Percentiles rank a stretch among this genome's conserved stretches.
phyloP scores from a whole-genome alignment of 2,113 vertebrate species.

The Pongo pygmaeus region DNA sequence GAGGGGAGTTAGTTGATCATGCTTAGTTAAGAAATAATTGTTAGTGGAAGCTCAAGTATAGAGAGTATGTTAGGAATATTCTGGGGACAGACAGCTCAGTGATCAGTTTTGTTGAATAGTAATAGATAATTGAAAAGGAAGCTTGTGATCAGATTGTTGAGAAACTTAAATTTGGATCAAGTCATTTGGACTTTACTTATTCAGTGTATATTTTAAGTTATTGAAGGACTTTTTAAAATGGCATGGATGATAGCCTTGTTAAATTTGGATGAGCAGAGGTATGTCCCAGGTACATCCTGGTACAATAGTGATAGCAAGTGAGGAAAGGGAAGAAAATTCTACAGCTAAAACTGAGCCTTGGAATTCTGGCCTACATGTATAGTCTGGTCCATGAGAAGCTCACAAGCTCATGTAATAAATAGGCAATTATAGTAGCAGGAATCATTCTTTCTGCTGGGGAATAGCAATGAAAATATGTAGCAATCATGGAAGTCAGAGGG shows the following conservation, averaged over 20 bases:
- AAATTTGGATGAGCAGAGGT: neutral
- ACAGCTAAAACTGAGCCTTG: neutral
- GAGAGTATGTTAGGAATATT: neutral
- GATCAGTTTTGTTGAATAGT: neutral
- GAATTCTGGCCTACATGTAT: too few relatives aligned
- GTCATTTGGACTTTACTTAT: neutral
- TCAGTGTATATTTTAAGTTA: neutral
- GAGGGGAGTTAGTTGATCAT: neutral
- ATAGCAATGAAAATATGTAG: neutral
- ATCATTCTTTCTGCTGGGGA: neutral
- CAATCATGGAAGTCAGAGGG: neutral
- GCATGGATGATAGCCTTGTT: neutral
- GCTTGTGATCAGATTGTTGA: neutral
- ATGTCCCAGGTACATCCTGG: neutral
- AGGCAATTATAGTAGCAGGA: neutral
- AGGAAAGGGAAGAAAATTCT: neutral
- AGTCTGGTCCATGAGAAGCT: neutral
- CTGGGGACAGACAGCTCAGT: neutral
- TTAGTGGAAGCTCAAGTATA: neutral
- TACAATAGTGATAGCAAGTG: neutral
- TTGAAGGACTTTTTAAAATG: neutral
- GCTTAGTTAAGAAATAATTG: neutral
- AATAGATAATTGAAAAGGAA: neutral
- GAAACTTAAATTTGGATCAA: neutral
- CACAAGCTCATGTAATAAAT: neutral